phyloP scores from a whole-genome alignment of 1,140 invertebrate genomes.

The Pararge aegeria region DNA sequence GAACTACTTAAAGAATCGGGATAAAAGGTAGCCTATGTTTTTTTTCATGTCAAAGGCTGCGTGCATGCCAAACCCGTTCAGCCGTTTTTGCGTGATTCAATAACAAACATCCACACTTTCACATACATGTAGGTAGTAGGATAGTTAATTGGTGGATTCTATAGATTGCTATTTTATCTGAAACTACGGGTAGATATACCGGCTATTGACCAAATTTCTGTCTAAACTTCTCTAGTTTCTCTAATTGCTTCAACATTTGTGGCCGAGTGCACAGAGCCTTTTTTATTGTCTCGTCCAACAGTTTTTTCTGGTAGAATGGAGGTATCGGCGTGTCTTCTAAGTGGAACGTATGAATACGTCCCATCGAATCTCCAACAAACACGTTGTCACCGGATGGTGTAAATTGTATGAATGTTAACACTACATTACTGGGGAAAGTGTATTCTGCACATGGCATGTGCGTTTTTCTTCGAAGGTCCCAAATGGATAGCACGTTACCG shows the following conservation, averaged over 20 bases:
- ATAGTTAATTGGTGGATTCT: too few relatives aligned
- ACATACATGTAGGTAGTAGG: too few relatives aligned
- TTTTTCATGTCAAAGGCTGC: too few relatives aligned
- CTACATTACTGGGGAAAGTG: conserved; percentile 59
- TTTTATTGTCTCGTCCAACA: conserved; percentile 81
- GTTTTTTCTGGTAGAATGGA: conserved; percentile 82
- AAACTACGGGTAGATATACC: too few relatives aligned
- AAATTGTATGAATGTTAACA: conserved; percentile 80
- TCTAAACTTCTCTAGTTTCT: conserved; percentile 70
- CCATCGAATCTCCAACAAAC: conserved; percentile 83
- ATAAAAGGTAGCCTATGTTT: too few relatives aligned
- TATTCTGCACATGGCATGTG: conserved; percentile 83
- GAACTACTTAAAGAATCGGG: too few relatives aligned
- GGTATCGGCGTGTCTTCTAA: conserved; percentile 85
- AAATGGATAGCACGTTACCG: conserved; percentile 85
- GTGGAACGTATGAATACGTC: conserved; percentile 83
- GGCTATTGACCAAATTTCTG: conserved; percentile 35
- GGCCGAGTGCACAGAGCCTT: conserved; percentile 83
- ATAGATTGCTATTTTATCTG: too few relatives aligned
- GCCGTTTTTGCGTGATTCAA: too few relatives aligned
- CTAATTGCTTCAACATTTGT: conserved; percentile 80
- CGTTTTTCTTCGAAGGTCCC: conserved; percentile 85
- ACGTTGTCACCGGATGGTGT: conserved; percentile 83
- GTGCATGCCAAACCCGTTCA: too few relatives aligned
- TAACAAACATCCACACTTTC: too few relatives aligned